Evolutionary conservation across 2,113 vertebrate genomes (phyloP).

Genomic region (Neotoma lepida): DNA sequence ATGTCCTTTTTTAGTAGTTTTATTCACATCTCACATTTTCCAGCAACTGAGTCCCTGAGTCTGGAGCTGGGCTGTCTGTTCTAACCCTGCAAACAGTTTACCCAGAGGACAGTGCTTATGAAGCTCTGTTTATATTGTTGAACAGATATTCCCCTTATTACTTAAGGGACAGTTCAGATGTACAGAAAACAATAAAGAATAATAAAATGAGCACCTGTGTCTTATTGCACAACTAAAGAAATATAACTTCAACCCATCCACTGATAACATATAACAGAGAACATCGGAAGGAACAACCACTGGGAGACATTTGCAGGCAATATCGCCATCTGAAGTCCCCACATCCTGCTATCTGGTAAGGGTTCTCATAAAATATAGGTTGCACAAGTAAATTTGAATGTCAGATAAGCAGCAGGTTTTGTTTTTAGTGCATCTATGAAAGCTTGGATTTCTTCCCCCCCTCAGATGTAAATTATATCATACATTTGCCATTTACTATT

Average conservation of each 20-base stretch:
- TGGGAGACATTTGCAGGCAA: not conserved
- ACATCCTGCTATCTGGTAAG: not conserved
- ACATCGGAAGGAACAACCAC: not conserved
- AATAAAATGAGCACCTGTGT: slow-evolving; percentile 38
- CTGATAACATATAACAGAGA: not conserved
- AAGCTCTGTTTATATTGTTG: slow-evolving; percentile 14
- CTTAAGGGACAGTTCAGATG: slow-evolving; percentile 31
- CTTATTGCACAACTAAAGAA: slow-evolving; percentile 30
- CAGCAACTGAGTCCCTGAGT: not conserved
- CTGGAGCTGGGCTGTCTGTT: not conserved
- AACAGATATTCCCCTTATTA: slow-evolving; percentile 32
- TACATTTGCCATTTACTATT: not conserved
- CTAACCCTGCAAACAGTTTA: not conserved
- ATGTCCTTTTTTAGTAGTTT: not conserved
- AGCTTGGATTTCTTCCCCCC: not conserved
- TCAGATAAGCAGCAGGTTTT: not conserved
- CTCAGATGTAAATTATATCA: not conserved
- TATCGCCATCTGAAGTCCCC: not conserved
- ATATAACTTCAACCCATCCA: slow-evolving; percentile 30
- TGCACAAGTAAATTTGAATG: slow-evolving; percentile 7
- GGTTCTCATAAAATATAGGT: not conserved
- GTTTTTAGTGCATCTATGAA: not conserved
- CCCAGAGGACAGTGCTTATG: not conserved
- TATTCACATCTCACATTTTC: not conserved
- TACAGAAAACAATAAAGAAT: slow-evolving; percentile 41